Evolutionary conservation across 2,888 invertebrate species (phyloP).

Genomic region (Celastrina argiolus): DNA sequence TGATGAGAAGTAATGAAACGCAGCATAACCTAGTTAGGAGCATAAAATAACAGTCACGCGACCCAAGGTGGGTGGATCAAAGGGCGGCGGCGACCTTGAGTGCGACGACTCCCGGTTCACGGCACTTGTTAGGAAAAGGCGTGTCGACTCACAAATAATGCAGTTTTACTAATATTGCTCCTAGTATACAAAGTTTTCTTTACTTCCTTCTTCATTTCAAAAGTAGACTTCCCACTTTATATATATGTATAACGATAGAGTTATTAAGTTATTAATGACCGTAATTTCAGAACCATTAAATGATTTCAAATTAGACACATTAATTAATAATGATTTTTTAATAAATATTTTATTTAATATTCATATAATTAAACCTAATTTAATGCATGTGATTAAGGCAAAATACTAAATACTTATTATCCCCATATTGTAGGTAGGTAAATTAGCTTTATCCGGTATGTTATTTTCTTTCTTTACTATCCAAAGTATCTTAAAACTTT

Average conservation of each 20-base stretch:
- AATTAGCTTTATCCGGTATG: no score
- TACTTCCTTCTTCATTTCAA: neutral
- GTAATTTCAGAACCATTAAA: neutral
- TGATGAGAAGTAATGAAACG: neutral
- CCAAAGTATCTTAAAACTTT: no score
- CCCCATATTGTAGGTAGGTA: no score
- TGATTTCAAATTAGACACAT: neutral
- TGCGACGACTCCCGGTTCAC: constrained; percentile 70
- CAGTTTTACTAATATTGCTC: constrained; percentile 41
- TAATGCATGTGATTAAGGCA: no score
- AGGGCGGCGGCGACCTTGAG: constrained; percentile 76
- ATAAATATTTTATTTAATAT: no score
- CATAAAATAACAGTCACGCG: constrained; percentile 69
- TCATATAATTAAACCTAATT: no score
- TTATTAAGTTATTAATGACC: neutral
- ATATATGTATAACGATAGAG: neutral
- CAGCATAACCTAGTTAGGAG: constrained; percentile 42
- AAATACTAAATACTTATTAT: no score
- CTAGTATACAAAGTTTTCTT: neutral
- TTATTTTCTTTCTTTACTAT: no score
- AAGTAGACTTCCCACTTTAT: neutral
- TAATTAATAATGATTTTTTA: no score
- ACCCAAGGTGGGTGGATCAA: constrained; percentile 77
- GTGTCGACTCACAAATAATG: constrained; percentile 70
- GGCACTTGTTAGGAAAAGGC: constrained; percentile 77